Conservation (phyloP, 2,113 vertebrate species). For the Neotragus moschatus region DNA sequence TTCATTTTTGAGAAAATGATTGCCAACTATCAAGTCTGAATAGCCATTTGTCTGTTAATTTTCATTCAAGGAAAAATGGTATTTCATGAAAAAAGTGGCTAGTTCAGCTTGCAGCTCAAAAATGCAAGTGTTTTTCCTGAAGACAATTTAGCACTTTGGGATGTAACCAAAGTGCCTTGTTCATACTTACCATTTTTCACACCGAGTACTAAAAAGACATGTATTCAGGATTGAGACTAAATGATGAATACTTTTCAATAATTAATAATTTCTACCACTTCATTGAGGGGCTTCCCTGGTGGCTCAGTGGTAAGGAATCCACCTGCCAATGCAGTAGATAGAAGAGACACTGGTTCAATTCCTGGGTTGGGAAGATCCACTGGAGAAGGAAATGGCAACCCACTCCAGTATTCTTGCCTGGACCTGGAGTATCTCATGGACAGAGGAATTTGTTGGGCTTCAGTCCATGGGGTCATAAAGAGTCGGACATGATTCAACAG, state of each 20-base stretch:
- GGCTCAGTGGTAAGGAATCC: neutral
- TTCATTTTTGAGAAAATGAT: neutral
- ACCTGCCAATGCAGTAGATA: neutral
- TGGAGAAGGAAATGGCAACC: neutral
- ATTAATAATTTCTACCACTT: neutral
- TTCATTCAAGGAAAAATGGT: slow-evolving; percentile 2
- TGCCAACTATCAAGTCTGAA: neutral
- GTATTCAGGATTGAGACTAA: neutral
- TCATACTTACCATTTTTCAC: neutral
- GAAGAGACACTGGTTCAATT: neutral
- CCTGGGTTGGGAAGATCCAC: neutral
- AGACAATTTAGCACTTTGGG: neutral
- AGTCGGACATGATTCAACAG: neutral
- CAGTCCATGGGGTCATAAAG: neutral
- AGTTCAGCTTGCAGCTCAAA: neutral
- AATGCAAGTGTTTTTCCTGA: neutral
- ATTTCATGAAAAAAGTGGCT: neutral
- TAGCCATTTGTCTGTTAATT: neutral
- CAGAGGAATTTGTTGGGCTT: neutral
- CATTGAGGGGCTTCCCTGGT: neutral
- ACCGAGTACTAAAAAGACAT: neutral
- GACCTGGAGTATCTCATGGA: neutral
- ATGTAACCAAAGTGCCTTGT: neutral
- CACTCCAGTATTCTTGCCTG: neutral
- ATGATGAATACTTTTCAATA: neutral